phyloP scores from a whole-genome alignment of 1,140 invertebrate species.

The Mamestra configurata region DNA sequence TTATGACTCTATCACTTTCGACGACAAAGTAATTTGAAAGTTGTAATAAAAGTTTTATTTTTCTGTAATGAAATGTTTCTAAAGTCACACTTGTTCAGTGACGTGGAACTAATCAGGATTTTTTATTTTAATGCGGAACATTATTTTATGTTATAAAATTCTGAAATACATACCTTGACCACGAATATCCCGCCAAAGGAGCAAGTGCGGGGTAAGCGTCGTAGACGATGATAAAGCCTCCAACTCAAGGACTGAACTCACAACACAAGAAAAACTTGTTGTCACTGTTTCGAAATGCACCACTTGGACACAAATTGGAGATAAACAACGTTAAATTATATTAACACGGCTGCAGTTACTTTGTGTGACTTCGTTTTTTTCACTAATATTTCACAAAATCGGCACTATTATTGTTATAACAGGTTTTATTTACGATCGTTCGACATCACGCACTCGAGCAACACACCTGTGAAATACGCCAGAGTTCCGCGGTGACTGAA shows the following conservation, averaged over 20 bases:
- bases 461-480: conserved; percentile 76
- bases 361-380: neutral
- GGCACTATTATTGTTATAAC: conserved; percentile 57
- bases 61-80: neutral
- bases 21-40: conserved; percentile 17
- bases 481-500: conserved; percentile 80
- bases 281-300: conserved; percentile 79
- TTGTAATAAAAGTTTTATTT: neutral
- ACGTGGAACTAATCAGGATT: conserved; percentile 21
- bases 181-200: conserved; percentile 70
- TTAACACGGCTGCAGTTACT: conserved; percentile 9
- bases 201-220: conserved; percentile 71
- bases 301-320: conserved; percentile 48
- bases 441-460: conserved; percentile 58
- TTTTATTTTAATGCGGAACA: neutral
- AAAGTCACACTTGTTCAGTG: conserved; percentile 35
- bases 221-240: conserved; percentile 77
- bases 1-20: too few relatives aligned
- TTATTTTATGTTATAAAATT: conserved; percentile 34
- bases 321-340: conserved; percentile 43
- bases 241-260: conserved; percentile 79
- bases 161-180: conserved; percentile 74
- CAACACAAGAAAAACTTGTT: conserved; percentile 82
- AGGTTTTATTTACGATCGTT: conserved; percentile 78
- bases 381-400: conserved; percentile 34